Conservation (phyloP, 2,888 invertebrate species). For the Noctua fimbriata region DNA sequence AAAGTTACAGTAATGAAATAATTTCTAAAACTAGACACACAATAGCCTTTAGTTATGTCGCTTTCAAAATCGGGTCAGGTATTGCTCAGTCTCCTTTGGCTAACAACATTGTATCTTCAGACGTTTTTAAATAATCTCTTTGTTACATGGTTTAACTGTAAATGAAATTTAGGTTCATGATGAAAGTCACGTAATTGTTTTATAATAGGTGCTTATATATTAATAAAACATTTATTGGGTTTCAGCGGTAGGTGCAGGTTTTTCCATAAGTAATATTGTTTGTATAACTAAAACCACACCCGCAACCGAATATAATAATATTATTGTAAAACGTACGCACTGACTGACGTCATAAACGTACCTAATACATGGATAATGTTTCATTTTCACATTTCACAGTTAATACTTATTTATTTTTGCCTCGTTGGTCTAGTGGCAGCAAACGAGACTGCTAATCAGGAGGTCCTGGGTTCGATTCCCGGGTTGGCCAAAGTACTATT, state of each 20-base stretch:
- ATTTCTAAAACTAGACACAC: no score
- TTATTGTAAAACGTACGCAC: background rate
- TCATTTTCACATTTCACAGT: background rate
- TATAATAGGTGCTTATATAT: background rate
- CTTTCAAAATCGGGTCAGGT: background rate
- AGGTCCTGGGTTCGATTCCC: no score
- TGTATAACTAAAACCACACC: background rate
- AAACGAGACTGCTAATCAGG: no score
- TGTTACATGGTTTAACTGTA: background rate
- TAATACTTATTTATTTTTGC: background rate
- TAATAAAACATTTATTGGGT: background rate
- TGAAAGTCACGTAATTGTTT: slow-evolving; percentile 28
- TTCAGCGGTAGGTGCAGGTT: background rate
- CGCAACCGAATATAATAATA: background rate
- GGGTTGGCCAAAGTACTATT: no score
- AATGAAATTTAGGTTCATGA: background rate
- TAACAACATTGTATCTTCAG: background rate
- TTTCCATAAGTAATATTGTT: slow-evolving; percentile 7
- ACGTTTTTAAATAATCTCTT: background rate
- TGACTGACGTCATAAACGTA: background rate
- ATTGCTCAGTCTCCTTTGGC: background rate
- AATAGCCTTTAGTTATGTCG: background rate
- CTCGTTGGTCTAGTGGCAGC: background rate
- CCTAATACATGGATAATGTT: background rate
- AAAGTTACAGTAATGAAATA: no score